A percentile compares a stretch with the other conserved stretches of the same genome.
Evolutionary conservation across 1,140 invertebrate species (phyloP).

Genomic region (Bombus turneri): DNA sequence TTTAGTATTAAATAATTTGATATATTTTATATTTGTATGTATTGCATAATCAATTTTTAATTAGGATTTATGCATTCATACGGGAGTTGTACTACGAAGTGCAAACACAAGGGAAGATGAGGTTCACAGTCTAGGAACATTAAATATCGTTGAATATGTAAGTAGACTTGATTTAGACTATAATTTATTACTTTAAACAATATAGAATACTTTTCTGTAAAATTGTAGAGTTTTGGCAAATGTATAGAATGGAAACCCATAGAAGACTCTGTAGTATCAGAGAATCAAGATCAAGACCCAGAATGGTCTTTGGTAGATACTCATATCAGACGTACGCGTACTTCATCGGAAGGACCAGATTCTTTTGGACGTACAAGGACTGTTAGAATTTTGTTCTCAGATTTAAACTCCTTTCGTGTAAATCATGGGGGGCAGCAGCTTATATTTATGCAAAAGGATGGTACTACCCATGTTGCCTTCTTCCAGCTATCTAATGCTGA

Average conservation of each 20-base stretch:
- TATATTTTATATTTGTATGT: background rate
- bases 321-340: constrained; percentile 83
- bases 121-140: constrained; percentile 79
- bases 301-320: constrained; percentile 92
- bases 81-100: constrained; percentile 78
- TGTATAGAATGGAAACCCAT: constrained; percentile 91
- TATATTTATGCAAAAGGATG: constrained; percentile 88
- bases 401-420: constrained; percentile 87
- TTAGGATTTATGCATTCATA: constrained; percentile 81
- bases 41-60: constrained; percentile 30
- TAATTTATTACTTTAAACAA: background rate
- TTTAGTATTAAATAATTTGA: background rate
- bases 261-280: constrained; percentile 87
- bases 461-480: constrained; percentile 89
- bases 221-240: constrained; percentile 80
- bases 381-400: constrained; percentile 86
- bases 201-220: constrained; percentile 4
- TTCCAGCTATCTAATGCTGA: constrained; percentile 94
- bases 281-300: constrained; percentile 89
- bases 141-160: constrained; percentile 82
- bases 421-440: constrained; percentile 87
- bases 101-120: constrained; percentile 79
- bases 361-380: constrained; percentile 83
- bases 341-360: constrained; percentile 83
- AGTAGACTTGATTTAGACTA: constrained; percentile 40